These are phyloP conservation scores for Onychomys leucogaster DNA, from an alignment of 2,797 vertebrate genomes.

Conservation along the genomic window DNA sequence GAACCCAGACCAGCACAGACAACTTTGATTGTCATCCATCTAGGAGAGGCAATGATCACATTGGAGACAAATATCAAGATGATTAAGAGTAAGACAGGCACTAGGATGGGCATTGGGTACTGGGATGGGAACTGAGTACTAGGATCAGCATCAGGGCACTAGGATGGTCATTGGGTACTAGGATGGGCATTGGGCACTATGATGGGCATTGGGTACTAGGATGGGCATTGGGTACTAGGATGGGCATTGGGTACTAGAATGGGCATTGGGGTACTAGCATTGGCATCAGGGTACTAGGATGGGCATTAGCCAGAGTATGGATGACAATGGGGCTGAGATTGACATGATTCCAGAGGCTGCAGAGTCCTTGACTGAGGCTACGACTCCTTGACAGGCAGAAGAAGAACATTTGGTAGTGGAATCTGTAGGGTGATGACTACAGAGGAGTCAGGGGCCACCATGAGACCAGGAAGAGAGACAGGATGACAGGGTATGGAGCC, in stretches of 20 bases:
- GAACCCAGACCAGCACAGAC: slow-evolving; percentile 82
- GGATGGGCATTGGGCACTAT: no score
- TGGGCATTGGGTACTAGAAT: no score
- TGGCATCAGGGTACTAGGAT: slow-evolving; percentile 75
- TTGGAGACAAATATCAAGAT: slow-evolving; percentile 93
- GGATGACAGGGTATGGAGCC: slow-evolving; percentile 90
- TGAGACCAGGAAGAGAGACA: slow-evolving; percentile 80
- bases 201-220: slow-evolving; percentile 52
- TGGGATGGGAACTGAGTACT: no score
- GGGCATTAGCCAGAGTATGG: slow-evolving; percentile 87
- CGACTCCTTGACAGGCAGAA: slow-evolving; percentile 88
- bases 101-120: slow-evolving; percentile 22
- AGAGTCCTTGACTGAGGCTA: slow-evolving; percentile 92
- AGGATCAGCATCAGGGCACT: no score
- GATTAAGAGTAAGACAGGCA: slow-evolving; percentile 92
- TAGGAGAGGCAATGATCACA: slow-evolving; percentile 90
- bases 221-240: no score
- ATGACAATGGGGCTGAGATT: slow-evolving; percentile 92
- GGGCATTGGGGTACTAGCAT: no score
- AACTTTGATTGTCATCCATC: slow-evolving; percentile 84
- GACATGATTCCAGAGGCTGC: slow-evolving; percentile 92
- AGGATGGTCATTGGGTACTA: no score
- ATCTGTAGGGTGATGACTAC: slow-evolving; percentile 94
- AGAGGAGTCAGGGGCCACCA: slow-evolving; percentile 87
- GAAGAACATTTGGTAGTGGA: slow-evolving; percentile 94